Evolutionary conservation across 2,113 vertebrate species (phyloP), one percentile per base, ranked within the genome.

Genomic region (Trogon melanurus): DNA sequence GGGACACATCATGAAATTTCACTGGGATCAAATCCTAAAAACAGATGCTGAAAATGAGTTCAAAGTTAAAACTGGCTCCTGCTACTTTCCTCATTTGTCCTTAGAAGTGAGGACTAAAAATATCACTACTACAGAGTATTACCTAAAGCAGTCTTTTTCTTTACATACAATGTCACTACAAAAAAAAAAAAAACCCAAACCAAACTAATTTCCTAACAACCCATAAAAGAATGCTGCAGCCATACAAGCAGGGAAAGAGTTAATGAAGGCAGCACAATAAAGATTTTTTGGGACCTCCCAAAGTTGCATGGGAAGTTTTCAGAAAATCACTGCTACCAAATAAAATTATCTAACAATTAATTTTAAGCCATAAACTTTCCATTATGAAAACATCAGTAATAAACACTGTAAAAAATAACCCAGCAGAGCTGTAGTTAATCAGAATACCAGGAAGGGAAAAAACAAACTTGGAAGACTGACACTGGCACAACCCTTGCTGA

Each of bases 381-480:
- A 50, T 67, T 88, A 88, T 50, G n/a, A 84, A 95, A 88, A 53
- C 38, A 94, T 56, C 65, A 86, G 32, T 50, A 92, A 87, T 30
- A 91, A 95, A 89, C 0, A 0, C 29, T 75, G 54, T 36, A 2
- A 64, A 76, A 22, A n/a, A 13, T 41, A 41, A 41, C 41, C 4
- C 54, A 91, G 65, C 51, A 83, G 70, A 88, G 60, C 51, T 54
- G 57, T 25, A 67, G 18, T 75, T 90, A 79, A 93, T 88, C 76
- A 92, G 92, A 96, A 88, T 73, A 86, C 45, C 64, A 95, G 79
- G 85, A 94, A 92, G 62, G 48, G 17, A 84, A 89, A 93, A 89
- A 71, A 53, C 26, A 80, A 69, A 69, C 79, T 84, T 91, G 57
- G 69, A 94, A 94, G 65, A 93, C 57, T 72, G 67, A 70, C 71